phyloP scores from a whole-genome alignment of 2,113 vertebrate genomes.

The Anolis sagrei region DNA sequence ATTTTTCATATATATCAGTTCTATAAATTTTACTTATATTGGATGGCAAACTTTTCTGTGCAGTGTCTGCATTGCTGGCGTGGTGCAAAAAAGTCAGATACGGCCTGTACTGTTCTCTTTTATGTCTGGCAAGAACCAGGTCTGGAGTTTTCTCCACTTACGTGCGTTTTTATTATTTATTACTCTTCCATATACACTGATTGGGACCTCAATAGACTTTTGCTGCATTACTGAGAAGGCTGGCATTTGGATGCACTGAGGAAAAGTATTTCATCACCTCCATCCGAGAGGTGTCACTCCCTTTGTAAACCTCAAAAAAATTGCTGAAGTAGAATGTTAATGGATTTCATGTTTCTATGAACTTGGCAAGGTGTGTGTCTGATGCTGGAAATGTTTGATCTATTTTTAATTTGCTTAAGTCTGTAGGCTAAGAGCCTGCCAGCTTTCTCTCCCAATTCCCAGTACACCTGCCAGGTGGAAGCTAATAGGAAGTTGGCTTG shows the following conservation, averaged over 20 bases:
- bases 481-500: background rate
- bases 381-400: constrained; percentile 1
- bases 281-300: background rate
- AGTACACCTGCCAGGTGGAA: background rate
- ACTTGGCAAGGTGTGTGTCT: background rate
- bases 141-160: background rate
- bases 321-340: background rate
- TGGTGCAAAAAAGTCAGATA: background rate
- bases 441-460: background rate
- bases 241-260: background rate
- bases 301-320: background rate
- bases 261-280: background rate
- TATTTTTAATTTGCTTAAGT: constrained; percentile 3
- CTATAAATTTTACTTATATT: background rate
- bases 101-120: background rate
- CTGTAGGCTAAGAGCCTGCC: background rate
- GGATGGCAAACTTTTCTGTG: background rate
- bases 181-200: background rate
- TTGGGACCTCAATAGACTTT: background rate
- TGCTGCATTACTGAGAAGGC: background rate
- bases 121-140: background rate
- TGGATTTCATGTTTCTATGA: background rate
- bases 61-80: background rate
- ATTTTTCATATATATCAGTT: background rate
- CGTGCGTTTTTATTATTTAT: background rate